Conservation (phyloP, 2,797 vertebrate genomes). For the Natrix natrix region DNA sequence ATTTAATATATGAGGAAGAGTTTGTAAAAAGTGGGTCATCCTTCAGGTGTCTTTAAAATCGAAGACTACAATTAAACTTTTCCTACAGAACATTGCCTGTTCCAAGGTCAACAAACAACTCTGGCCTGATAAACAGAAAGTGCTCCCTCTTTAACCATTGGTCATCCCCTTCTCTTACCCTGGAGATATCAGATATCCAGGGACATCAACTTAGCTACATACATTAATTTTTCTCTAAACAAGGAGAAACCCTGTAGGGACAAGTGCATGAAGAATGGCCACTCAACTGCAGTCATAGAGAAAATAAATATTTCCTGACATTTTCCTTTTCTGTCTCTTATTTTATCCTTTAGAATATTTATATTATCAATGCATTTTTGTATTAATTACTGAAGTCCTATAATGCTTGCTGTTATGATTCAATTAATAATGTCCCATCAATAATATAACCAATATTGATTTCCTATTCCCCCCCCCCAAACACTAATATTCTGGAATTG, state of each 20-base stretch:
- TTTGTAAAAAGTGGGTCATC: not conserved
- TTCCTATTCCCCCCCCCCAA: not conserved
- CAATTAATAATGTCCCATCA: not conserved
- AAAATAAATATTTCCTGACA: constrained; percentile 6
- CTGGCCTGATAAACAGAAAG: constrained; percentile 2
- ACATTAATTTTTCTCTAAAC: constrained; percentile 3
- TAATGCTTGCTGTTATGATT: not conserved
- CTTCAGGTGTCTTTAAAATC: constrained; percentile 1
- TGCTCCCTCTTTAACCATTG: constrained; percentile 1
- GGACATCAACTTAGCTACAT: constrained; percentile 2
- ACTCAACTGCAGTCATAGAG: constrained; percentile 12
- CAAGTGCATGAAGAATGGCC: not conserved
- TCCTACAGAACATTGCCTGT: not conserved
- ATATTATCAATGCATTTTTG: not conserved
- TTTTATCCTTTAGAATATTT: not conserved
- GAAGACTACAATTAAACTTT: not conserved
- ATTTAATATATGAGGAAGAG: not conserved
- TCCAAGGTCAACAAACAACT: constrained; percentile 10
- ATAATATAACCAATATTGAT: not conserved
- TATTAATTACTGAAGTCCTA: not conserved
- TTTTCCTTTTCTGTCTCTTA: not conserved
- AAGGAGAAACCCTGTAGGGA: not conserved
- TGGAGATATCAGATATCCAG: not conserved
- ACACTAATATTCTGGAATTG: not conserved
- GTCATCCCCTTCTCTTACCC: not conserved